Evolutionary conservation across 2,797 vertebrate species (phyloP).

Genomic region (Poeciliopsis turneri): DNA sequence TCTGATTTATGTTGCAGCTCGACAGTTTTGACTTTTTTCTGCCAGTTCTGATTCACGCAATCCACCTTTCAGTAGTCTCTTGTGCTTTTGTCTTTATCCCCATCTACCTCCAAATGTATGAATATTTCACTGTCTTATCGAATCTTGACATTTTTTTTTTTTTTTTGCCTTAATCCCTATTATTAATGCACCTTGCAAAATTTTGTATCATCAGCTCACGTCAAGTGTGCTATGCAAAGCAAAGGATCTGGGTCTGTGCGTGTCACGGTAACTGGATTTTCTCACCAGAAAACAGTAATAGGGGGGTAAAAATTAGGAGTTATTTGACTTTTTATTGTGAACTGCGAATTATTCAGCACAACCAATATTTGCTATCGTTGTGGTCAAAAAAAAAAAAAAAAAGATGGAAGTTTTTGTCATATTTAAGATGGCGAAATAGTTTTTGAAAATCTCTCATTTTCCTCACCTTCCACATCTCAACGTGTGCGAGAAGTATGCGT

Average conservation of each 20-base stretch:
- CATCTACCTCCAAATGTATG: conserved; percentile 73
- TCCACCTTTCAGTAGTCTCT: conserved; percentile 25
- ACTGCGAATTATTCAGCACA: background rate
- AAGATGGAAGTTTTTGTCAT: background rate
- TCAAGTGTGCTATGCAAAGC: conserved; percentile 53
- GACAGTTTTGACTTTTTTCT: conserved; percentile 25
- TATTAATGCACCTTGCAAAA: conserved; percentile 43
- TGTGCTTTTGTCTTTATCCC: conserved; percentile 64
- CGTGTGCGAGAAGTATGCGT: background rate
- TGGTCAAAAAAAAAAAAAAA: background rate
- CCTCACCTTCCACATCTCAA: background rate
- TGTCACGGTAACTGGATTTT: background rate
- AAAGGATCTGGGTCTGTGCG: conserved; percentile 3
- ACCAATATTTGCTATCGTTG: background rate
- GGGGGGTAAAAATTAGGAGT: background rate
- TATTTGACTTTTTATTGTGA: background rate
- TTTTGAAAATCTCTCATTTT: background rate
- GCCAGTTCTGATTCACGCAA: conserved; percentile 33
- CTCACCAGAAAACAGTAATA: background rate
- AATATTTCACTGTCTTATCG: conserved; percentile 56
- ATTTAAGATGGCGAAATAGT: background rate
- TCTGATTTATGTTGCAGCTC: conserved; percentile 40
- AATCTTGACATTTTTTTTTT: conserved; percentile 48
- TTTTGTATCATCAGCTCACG: conserved; percentile 33
- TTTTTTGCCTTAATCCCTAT: conserved; percentile 67